Base-by-base conservation (phyloP, 2,888 invertebrate species). In the Boloria selene region DNA sequence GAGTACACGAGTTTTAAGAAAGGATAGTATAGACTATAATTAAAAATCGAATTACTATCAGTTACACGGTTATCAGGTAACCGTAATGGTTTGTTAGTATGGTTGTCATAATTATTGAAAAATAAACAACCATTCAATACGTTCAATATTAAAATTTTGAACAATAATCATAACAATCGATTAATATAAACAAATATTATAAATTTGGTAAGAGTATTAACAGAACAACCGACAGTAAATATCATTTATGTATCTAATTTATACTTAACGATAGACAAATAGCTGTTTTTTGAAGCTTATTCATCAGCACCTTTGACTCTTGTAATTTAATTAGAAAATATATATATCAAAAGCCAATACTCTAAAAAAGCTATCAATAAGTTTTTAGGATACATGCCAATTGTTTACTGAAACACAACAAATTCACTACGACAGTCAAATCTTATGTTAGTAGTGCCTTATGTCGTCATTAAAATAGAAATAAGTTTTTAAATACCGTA, bases 271-370 rank as follows among this genome's bases (percentile, higher is more conserved):
- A 56, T 22, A 56, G 56, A 45, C 56, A 45, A 56, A 22, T 10
- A 44, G 56, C 56, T 45, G 56, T 45, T 56, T n/a, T 45, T 4
- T 56, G 49, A 17, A 59, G 59, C 59, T 31, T 59, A 59, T 59
- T 6, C 31, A 50, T 59, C 59, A 59, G 59, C 59, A 59, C 59
- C 59, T 59, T 38, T 50, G 59, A 59, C 38, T 59, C 49, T 38
- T 17, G 49, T 59, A 49, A 38, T 31, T 31, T 26, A 31, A 50
- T 18, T 22, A 26, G 45, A 56, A 56, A 56, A 56, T 16, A 5
- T 2, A 5, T 2, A 45, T 56, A 56, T 26, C 56, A 56, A 56
- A 56, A 56, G 22, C 56, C 56, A 56, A 44, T 55, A 22, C 44
- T 17, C 13, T n/a, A 44, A 18, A 18, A 18, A 55, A 55, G n/a